Evolutionary conservation across 2,113 vertebrate species (phyloP), one percentile per base, ranked within the genome.

Genomic region (Xiphophorus hellerii): DNA sequence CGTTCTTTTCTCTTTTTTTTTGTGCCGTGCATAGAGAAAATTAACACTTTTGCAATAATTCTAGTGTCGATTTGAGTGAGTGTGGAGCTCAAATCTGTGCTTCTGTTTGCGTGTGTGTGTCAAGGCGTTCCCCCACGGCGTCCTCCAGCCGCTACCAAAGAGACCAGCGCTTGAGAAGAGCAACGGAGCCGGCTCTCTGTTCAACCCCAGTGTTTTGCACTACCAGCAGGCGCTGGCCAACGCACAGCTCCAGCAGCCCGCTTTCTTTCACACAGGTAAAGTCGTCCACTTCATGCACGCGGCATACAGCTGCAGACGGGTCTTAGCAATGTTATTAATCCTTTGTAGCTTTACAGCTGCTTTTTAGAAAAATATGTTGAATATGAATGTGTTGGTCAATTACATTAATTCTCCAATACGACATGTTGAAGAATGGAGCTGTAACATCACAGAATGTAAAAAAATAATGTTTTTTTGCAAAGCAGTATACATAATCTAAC

Each of bases 131-230:
- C 97, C 97, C 89, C 96, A 97, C 54, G 96, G 97, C 90, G 93
- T 97, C 92, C 96, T 99, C 91, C 98, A 99, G 85, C 96, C 97
- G 69, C 96, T 99, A 97, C 97, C 98, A 97, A 99, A 99, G 97
- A 98, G 98, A 96, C 96, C 92, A 94, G 97, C 98, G 84, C 95
- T 99, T 85, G 98, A 99, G 94, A 99, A 99, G 93, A 97, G 94
- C 94, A 98, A 96, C 84, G 96, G 96, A 76, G 95, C 96, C 75
- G 96, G 94, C 90, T 93, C 97, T 69, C 94, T 98, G 90, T 98
- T 99, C 93, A 98, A 95, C 90, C 97, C 97, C 93, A 97, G 96
- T 93, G 95, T 99, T 92, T 94, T 99, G 95, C 97, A 99, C 94
- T 99, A 99, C 93, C 98, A 99, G 95, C 98, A 99, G 95, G 97